A percentile compares a stretch with the other conserved stretches of the same genome.
Conservation (phyloP, 2,888 invertebrate species). For the Pterobdella sp. region DNA sequence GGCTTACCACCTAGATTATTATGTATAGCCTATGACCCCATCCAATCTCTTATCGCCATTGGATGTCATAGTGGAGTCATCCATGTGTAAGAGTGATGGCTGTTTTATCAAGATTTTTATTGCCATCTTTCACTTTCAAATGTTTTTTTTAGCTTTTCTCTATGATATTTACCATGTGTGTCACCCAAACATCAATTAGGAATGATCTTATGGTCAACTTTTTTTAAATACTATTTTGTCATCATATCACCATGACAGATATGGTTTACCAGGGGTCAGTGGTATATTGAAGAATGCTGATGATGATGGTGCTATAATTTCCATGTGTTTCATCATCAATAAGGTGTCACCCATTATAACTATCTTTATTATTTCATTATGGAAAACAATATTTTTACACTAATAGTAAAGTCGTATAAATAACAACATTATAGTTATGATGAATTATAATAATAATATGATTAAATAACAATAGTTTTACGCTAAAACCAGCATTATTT, state of each 20-base stretch:
- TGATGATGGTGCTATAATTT: slow-evolving; percentile 65
- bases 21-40: slow-evolving; percentile 92
- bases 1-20: slow-evolving; percentile 97
- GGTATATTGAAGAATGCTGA: slow-evolving; percentile 73
- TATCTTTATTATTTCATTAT: too few species aligned
- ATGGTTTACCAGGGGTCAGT: slow-evolving; percentile 94
- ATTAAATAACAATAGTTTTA: too few species aligned
- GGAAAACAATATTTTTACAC: too few species aligned
- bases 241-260: slow-evolving; percentile 59
- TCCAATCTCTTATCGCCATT: slow-evolving; percentile 90
- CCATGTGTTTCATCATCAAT: slow-evolving; percentile 87
- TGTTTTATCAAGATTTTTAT: background rate
- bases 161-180: background rate
- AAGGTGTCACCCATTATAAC: too few species aligned
- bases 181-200: background rate
- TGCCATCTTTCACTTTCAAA: background rate
- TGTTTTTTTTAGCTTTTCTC: background rate
- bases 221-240: background rate
- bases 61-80: slow-evolving; percentile 90
- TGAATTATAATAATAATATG: too few species aligned
- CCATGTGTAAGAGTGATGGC: slow-evolving; percentile 66
- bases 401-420: too few species aligned
- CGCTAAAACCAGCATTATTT: too few species aligned
- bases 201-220: background rate
- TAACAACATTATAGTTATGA: too few species aligned